These are phyloP conservation scores for Vanacampus margaritifer DNA, from an alignment of 2,113 vertebrate genomes.

Conservation along the genomic window DNA sequence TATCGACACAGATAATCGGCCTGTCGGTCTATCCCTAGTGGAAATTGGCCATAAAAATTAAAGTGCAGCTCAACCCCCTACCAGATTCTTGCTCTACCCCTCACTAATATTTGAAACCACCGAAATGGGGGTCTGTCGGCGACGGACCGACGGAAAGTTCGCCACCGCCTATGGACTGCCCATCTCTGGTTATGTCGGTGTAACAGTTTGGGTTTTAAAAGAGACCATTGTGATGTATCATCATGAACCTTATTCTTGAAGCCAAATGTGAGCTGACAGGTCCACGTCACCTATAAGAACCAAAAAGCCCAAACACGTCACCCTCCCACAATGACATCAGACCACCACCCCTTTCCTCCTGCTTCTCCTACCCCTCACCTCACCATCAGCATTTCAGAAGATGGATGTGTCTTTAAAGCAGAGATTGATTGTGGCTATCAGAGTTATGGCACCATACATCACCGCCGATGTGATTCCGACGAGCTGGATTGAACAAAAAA, in stretches of 20 bases:
- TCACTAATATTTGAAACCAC: too few species aligned
- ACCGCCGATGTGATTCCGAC: constrained; percentile 98
- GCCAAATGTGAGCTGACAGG: constrained; percentile 93
- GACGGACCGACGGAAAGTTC: too few species aligned
- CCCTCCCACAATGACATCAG: constrained; percentile 75
- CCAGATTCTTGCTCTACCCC: too few species aligned
- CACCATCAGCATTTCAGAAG: constrained; percentile 91
- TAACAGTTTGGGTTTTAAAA: not conserved
- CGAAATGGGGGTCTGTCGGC: too few species aligned
- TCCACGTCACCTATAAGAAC: constrained; percentile 44
- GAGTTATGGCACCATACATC: constrained; percentile 98
- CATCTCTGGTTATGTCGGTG: not conserved
- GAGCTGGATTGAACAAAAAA: constrained; percentile 85
- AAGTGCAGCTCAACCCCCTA: too few species aligned
- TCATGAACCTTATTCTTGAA: constrained; percentile 90
- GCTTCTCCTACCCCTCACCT: constrained; percentile 66
- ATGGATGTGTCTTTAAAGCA: constrained; percentile 99
- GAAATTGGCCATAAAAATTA: too few species aligned
- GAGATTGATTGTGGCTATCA: constrained; percentile 99
- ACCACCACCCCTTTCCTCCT: constrained; percentile 46
- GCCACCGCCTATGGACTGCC: too few species aligned
- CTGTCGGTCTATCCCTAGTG: too few species aligned
- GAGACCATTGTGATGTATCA: constrained; percentile 83
- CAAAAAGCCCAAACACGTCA: constrained; percentile 18
- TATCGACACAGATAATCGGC: too few species aligned